Evolutionary conservation across 2,797 vertebrate species (phyloP).

Genomic region (Halcyon smyrnensis): DNA sequence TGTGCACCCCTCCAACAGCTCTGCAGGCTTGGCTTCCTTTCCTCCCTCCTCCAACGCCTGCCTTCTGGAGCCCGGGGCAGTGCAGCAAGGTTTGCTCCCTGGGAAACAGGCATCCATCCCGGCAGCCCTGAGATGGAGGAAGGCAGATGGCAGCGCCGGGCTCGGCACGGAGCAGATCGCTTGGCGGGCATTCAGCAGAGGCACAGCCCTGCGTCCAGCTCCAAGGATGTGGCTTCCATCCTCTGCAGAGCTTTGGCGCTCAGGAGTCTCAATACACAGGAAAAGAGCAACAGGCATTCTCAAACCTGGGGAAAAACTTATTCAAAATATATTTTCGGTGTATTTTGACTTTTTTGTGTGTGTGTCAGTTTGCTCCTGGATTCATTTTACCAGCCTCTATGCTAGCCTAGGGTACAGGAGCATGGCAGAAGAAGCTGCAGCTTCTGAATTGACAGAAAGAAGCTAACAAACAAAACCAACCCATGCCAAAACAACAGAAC

Average conservation of each 20-base stretch:
- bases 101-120: neutral
- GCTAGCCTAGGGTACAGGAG: neutral
- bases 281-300: neutral
- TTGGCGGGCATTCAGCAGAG: neutral
- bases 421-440: neutral
- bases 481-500: neutral
- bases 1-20: neutral
- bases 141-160: neutral
- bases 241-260: too few relatives aligned
- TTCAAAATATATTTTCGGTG: neutral
- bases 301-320: neutral
- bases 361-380: neutral
- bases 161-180: accelerated
- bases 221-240: accelerated
- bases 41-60: neutral
- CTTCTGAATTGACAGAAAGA: neutral
- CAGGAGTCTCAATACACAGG: accelerated
- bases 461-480: neutral
- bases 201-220: accelerated
- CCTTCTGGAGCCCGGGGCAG: neutral
- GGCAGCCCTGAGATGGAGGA: neutral
- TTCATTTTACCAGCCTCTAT: neutral
- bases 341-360: neutral
- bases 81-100: accelerated
- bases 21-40: neutral